Base-by-base conservation (phyloP, 2,797 vertebrate genomes). In the Percopsis omiscomaycus region DNA sequence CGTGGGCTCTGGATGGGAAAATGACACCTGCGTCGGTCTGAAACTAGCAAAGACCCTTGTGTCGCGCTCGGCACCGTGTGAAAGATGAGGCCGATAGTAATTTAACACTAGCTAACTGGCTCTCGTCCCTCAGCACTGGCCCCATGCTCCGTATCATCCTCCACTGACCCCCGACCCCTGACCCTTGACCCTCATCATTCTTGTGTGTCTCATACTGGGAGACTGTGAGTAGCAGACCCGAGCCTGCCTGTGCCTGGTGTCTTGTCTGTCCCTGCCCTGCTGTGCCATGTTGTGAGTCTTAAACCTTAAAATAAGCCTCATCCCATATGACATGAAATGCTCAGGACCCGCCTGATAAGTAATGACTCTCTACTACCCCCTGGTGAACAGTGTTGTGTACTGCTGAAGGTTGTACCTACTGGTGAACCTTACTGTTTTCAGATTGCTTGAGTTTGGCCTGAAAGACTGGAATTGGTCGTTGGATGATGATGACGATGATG, bases 391-490 rank as follows among this genome's bases (percentile, higher is more conserved):
- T 14, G 55, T 71, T 70, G 59, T 57, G 68, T 48, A 46, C 50
- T 64, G 27, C 2, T 32, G 2, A 55, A 59, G 16, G 13, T 66
- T 60, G 55, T 52, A 68, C 64, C 63, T 59, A 49, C 47, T n/a
- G 28, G 51, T 83, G 85, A 90, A 89, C 83, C 84, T 90, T 93
- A 93, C 91, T 86, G 55, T 98, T 99, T 99, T 83, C 97, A 99
- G 98, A 92, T 92, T 96, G 87, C 92, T 99, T 94, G 96, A 95
- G 88, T 94, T 99, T 94, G 94, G 94, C 90, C 94, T 96, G 91
- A 95, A 94, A 91, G 95, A 95, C 93, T 99, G 95, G 97, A 95
- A 91, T 91, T 99, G 95, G 96, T 93, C 95, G 75, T 92, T 98
- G 93, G 95, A 96, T 93, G 94, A 91, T 93, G 95, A 89, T 89